Base-by-base conservation (phyloP, 2,797 vertebrate species). In the Paratrypauchen microcephalus region DNA sequence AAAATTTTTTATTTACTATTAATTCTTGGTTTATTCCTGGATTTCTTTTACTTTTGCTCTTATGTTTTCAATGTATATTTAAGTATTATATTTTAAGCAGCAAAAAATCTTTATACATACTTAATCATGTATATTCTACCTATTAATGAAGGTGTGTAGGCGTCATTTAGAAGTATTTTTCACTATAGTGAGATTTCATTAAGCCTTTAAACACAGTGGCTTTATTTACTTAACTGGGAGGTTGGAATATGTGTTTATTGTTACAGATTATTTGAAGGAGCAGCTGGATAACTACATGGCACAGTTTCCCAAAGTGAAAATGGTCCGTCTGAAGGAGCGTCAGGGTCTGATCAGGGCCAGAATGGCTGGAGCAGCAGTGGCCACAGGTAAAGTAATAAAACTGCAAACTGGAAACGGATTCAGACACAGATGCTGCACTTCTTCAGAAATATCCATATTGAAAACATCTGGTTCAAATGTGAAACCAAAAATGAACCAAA, bases 311-410 rank as follows among this genome's bases (percentile, higher is more conserved):
- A 98, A 99, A 89, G 97, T 99, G 74, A 92, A 88, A 71, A 93
- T 99, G 71, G 85, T 99, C 74, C 97, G 75, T 21, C 94, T 99
- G 28, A 93, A 87, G 86, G 95, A 98, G 85, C 93, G 98, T 19
- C 94, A 99, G 3, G 98, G 98, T 0, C 92, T 99, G 69, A 99
- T 99, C 86, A 91, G 97, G 74, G 97, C 98, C 60, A 86, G 98
- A n/a, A 87, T 99, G 77, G 96, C 94, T 0, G 98, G 98, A 59
- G 97, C 96, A 0, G 86, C 93, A 75, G 77, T 89, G 0, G 96
- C 97, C 80, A 95, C 84, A 92, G 97, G 98, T 99, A 91, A 58
- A 58, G 15, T 58, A 3, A 19, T 30, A 9, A n/a, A 60, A 60
- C 30, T 60, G 13, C 5, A 63, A 63, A 11, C 39, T 19, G 32